Conservation (phyloP, 2,797 vertebrate genomes). For the Choloepus didactylus region DNA sequence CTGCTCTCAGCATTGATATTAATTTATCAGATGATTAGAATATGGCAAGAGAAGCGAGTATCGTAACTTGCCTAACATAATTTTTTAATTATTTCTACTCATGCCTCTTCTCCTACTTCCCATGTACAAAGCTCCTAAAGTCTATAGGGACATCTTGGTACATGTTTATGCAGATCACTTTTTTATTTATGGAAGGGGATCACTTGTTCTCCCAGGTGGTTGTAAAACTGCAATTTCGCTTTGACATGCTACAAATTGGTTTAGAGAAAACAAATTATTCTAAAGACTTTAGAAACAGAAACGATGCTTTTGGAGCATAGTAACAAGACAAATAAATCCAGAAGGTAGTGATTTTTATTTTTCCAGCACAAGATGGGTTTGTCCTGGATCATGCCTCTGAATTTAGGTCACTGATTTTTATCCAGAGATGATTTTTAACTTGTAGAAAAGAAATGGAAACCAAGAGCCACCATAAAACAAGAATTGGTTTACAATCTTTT, state of each 20-base stretch:
- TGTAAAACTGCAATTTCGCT: slow-evolving; percentile 86
- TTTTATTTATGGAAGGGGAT: slow-evolving; percentile 87
- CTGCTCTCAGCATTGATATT: background rate
- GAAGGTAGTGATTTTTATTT: slow-evolving; percentile 74
- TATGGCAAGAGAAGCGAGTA: slow-evolving; percentile 16
- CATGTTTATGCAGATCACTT: slow-evolving; percentile 87
- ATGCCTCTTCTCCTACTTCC: slow-evolving; percentile 17
- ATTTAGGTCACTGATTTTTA: slow-evolving; percentile 76
- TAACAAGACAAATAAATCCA: slow-evolving; percentile 78
- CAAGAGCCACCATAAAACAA: slow-evolving; percentile 37
- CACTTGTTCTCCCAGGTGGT: slow-evolving; percentile 81
- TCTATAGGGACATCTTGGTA: slow-evolving; percentile 81
- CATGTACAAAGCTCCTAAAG: slow-evolving; percentile 67
- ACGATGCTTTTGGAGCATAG: slow-evolving; percentile 54
- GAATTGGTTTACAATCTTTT: slow-evolving; percentile 54
- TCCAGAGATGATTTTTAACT: slow-evolving; percentile 68
- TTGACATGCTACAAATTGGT: slow-evolving; percentile 89
- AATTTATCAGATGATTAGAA: slow-evolving; percentile 67
- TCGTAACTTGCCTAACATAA: slow-evolving; percentile 41
- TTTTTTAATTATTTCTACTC: slow-evolving; percentile 64
- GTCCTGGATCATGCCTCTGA: slow-evolving; percentile 71
- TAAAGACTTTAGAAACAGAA: slow-evolving; percentile 84
- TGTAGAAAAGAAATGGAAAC: slow-evolving; percentile 57
- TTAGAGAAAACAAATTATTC: slow-evolving; percentile 89
- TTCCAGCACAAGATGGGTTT: slow-evolving; percentile 54